Base-by-base conservation (phyloP, 2,888 invertebrate species). In the Cryptocheilus praepositus region DNA sequence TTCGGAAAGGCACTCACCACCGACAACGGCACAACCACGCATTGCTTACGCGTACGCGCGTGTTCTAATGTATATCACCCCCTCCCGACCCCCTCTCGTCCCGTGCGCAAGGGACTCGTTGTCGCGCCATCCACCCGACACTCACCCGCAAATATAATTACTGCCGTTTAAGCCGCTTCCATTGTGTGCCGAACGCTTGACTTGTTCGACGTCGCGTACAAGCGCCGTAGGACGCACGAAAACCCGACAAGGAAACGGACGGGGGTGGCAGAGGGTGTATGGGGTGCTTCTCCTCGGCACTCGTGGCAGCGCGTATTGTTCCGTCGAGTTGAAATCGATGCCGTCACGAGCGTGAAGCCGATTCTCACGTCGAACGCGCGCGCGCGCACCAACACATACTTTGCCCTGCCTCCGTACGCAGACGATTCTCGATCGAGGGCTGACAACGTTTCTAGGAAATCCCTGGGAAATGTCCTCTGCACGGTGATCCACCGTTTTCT, bases 61-160 rank as follows among this genome's bases (percentile, higher is more conserved):
- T 43, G n/a, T 21, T 21, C 36, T 57, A 57, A 58, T 53, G 53
- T 53, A 46, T 11, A 44, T 16, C 52, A 43, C 22, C 53, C n/a
- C 8, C 43, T 15, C 53, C 16, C 45, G 57, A 49, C 45, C 18
- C 49, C 44, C 44, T 53, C 58, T 66, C 63, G 60, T 57, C 70
- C 67, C 70, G 5, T 18, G 2, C 45, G n/a, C 22, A 53, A 65
- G 55, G 64, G 59, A 70, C 69, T 70, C 64, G 65, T 49, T 56
- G 70, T 56, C 58, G 25, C 60, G 52, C 64, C 62, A 73, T 63
- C 66, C 70, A 65, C 67, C 71, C 76, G 74, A 85, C 84, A 83
- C 83, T 84, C 85, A 78, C 80, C 83, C 83, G 83, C 86, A 87
- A 88, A 88, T 88, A 87, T 88, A 88, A 88, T 88, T 88, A 88